A percentile compares a stretch with the other conserved stretches of the same genome.
phyloP scores from a whole-genome alignment of 2,113 vertebrate species.

The Sinocyclocheilus maitianheensis region DNA sequence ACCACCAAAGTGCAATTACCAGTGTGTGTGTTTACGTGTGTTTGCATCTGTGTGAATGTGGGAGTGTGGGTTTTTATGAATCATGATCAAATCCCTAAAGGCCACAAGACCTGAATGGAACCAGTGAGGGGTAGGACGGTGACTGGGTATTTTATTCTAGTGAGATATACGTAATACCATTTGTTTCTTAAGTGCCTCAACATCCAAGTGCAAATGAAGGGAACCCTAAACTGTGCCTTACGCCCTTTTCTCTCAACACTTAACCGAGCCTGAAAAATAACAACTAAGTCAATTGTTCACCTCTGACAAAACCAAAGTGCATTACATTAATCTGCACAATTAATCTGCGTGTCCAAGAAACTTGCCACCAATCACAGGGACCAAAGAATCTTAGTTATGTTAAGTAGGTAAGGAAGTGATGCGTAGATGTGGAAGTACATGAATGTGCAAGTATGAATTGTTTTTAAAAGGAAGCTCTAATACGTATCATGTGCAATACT shows the following conservation, averaged over 20 bases:
- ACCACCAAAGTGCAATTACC: slow-evolving; percentile 70
- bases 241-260: slow-evolving; percentile 24
- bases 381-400: slow-evolving; percentile 23
- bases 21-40: slow-evolving; percentile 54
- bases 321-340: slow-evolving; percentile 37
- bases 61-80: slow-evolving; percentile 54
- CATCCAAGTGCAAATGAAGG: slow-evolving; percentile 34
- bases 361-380: neutral
- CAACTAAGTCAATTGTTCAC: slow-evolving; percentile 52
- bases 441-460: neutral
- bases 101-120: neutral
- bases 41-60: slow-evolving; percentile 28
- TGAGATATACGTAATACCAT: neutral
- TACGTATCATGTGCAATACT: neutral
- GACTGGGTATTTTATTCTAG: slow-evolving; percentile 15
- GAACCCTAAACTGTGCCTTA: slow-evolving; percentile 56
- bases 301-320: slow-evolving; percentile 48
- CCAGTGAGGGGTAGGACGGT: neutral
- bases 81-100: slow-evolving; percentile 46
- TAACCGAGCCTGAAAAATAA: neutral
- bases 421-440: neutral
- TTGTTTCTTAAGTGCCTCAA: slow-evolving; percentile 36
- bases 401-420: neutral
- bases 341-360: neutral
- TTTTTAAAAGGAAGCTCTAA: neutral